Base-by-base conservation (phyloP, 1,140 invertebrate genomes). In the Caerostris extrusa region DNA sequence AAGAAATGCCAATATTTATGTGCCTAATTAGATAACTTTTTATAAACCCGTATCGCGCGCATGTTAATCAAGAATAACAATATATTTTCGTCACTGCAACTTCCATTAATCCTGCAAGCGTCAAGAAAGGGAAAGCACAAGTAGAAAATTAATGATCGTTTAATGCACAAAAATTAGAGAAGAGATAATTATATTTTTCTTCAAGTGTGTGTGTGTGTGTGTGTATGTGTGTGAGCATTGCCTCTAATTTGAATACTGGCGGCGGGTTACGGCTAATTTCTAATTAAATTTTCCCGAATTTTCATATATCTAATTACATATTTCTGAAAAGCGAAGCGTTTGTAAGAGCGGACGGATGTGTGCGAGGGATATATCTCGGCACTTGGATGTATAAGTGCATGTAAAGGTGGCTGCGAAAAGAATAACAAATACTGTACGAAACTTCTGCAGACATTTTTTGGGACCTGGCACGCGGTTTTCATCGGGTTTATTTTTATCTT, bases 1-100 rank as follows among this genome's bases (percentile, higher is more conserved):
- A 94, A 94, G 93, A 94, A 94, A 94, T 94, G 93, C 93, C 93
- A 94, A 94, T 94, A 94, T 94, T 94, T 94, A 94, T 94, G 93
- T 71, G 93, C 71, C 87, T 94, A 94, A 94, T 94, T 94, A 94
- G 93, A 94, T 94, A 94, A 94, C 93, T 94, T 94, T 94, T 94
- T 94, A 94, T 94, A 94, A 94, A 94, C 93, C 88, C 87, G 81
- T 94, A 94, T 90, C 87, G 57, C 88, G 93, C 93, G 93, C 88
- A 94, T 94, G 93, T 94, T 94, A 94, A 94, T 94, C 93, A 94
- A 94, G 93, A 94, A 94, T 94, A 94, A 94, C 93, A 94, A 94
- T 94, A 94, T 94, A 94, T 94, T 94, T 94, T 94, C 93, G 93
- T 94, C 93, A 94, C 92, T 89, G 93, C 71, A 69, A 60, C 55